A percentile compares a stretch with the other conserved stretches of the same genome.
Evolutionary conservation across 2,888 invertebrate species (phyloP).

Genomic region (Synergus umbraculus): DNA sequence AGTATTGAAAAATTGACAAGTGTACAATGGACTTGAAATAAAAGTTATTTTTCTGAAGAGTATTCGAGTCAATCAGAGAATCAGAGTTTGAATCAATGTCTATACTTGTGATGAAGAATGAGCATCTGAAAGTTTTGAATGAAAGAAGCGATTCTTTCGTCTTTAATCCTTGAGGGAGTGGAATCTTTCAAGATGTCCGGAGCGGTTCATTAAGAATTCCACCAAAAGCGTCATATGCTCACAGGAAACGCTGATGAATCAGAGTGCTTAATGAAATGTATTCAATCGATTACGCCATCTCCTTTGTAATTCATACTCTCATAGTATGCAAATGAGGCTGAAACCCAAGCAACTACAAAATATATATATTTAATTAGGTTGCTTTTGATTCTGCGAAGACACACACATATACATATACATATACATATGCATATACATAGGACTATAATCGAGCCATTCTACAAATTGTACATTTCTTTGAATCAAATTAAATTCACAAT

Average conservation of each 20-base stretch:
- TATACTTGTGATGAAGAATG: slow-evolving; percentile 13
- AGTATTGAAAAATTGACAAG: not conserved
- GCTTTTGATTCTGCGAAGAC: slow-evolving; percentile 15
- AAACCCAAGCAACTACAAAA: slow-evolving; percentile 26
- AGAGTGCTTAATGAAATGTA: slow-evolving; percentile 37
- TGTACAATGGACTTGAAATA: not conserved
- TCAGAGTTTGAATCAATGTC: not conserved
- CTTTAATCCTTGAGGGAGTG: slow-evolving; percentile 26
- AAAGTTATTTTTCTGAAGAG: not conserved
- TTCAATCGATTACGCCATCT: slow-evolving; percentile 27
- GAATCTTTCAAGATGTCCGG: slow-evolving; percentile 33
- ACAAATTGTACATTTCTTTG: not conserved
- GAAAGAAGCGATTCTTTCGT: slow-evolving; percentile 39
- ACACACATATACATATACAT: not conserved
- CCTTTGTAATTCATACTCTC: slow-evolving; percentile 39
- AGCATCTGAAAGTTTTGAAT: slow-evolving; percentile 18
- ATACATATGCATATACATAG: not conserved
- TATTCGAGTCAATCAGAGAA: slow-evolving; percentile 4
- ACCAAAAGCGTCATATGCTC: slow-evolving; percentile 28
- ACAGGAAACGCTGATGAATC: slow-evolving; percentile 33
- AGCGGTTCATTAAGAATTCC: slow-evolving; percentile 40
- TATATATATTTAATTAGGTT: slow-evolving; percentile 27
- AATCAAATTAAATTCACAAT: not conserved
- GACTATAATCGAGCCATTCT: not conserved
- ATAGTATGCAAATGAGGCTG: slow-evolving; percentile 20